A percentile compares a stretch with the other conserved stretches of the same genome.
Conservation (phyloP, 2,797 vertebrate genomes). For the Aeoliscus strigatus region DNA sequence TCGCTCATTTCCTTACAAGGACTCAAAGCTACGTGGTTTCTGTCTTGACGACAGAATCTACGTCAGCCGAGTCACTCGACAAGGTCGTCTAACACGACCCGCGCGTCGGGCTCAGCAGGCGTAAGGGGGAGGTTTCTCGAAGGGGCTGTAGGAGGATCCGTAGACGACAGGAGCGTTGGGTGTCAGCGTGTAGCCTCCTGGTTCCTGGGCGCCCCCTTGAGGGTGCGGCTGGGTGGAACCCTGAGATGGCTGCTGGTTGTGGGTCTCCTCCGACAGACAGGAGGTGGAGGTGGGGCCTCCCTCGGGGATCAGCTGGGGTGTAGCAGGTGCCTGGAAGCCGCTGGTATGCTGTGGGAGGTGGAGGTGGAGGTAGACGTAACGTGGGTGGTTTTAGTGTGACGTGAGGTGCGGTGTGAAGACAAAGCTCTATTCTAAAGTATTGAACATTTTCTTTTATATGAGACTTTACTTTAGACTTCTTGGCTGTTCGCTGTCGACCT, state of each 20-base stretch:
- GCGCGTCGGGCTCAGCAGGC: constrained; percentile 73
- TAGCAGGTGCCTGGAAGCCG: constrained; percentile 69
- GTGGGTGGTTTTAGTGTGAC: constrained; percentile 9
- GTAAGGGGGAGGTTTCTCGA: constrained; percentile 92
- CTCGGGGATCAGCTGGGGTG: constrained; percentile 68
- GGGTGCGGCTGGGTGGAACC: constrained; percentile 68
- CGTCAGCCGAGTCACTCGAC: constrained; percentile 5
- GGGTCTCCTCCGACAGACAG: constrained; percentile 70
- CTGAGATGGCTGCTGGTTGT: constrained; percentile 67
- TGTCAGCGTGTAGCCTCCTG: constrained; percentile 73
- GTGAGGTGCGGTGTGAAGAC: constrained; percentile 5
- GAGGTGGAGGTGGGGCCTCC: constrained; percentile 30
- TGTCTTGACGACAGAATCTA: constrained; percentile 14
- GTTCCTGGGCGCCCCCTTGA: constrained; percentile 74
- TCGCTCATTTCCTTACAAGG: too few species aligned
- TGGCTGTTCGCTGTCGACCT: too few species aligned
- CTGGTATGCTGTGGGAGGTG: constrained; percentile 72
- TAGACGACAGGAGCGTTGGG: constrained; percentile 79
- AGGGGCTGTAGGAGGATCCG: constrained; percentile 72
- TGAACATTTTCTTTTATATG: too few species aligned
- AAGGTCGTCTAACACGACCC: neutral
- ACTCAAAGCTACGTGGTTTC: constrained; percentile 18
- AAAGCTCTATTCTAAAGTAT: too few species aligned
- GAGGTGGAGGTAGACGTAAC: constrained; percentile 5
- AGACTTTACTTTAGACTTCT: too few species aligned